Evolutionary conservation across 2,113 vertebrate genomes (phyloP).

Genomic region (Capreolus pygargus): DNA sequence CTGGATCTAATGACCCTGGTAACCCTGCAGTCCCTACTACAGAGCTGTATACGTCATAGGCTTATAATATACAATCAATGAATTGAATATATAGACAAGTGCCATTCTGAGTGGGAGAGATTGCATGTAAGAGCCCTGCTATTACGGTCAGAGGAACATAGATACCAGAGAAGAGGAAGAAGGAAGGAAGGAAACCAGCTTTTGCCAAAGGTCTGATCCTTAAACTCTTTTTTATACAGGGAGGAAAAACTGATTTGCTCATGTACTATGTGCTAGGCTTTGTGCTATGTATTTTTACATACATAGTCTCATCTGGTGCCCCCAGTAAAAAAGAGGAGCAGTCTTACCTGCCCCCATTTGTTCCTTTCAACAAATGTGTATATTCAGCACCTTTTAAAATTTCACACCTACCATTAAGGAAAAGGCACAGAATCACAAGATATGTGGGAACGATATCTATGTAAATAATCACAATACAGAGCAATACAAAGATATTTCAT

Average conservation of each 20-base stretch:
- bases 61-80: background rate
- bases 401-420: background rate
- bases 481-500: background rate
- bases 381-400: background rate
- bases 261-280: background rate
- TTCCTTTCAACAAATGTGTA: background rate
- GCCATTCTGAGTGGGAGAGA: background rate
- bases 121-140: background rate
- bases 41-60: background rate
- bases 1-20: background rate
- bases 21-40: background rate
- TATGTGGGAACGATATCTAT: background rate
- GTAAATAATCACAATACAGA: conserved; percentile 15
- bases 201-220: background rate
- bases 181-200: background rate
- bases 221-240: background rate
- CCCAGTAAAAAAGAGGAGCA: background rate
- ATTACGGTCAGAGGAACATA: background rate
- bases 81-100: background rate
- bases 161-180: background rate
- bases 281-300: background rate
- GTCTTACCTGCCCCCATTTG: background rate
- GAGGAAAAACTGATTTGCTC: background rate
- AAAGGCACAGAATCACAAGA: background rate
- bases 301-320: background rate